Evolutionary conservation across 2,113 vertebrate genomes (phyloP).

Genomic region (Elaphurus davidianus): DNA sequence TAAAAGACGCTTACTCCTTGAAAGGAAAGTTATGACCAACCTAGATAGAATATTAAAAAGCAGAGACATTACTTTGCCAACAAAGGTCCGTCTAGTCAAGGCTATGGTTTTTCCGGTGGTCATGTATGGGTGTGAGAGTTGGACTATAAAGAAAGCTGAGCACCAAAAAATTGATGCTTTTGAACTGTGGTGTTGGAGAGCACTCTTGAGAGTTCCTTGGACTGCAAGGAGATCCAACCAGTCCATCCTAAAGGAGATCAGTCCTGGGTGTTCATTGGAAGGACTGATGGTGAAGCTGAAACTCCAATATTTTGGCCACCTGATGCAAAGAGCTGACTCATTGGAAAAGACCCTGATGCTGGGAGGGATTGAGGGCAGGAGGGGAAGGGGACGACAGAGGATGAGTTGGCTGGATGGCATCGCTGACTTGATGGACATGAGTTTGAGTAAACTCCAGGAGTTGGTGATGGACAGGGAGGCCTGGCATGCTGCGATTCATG

Average conservation of each 20-base stretch:
- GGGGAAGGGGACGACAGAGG: neutral
- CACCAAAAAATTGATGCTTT: neutral
- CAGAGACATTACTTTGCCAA: neutral
- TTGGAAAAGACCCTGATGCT: neutral
- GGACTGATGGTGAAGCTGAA: neutral
- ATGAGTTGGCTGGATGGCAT: neutral
- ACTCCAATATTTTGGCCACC: neutral
- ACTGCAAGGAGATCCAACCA: neutral
- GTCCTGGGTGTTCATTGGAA: neutral
- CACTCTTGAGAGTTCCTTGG: neutral
- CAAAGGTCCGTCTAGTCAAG: neutral
- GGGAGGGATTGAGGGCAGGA: neutral
- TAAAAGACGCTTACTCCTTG: too few relatives aligned
- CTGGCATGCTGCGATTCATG: neutral
- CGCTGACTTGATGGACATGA: fast-evolving
- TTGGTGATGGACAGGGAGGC: neutral
- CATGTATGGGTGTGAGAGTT: neutral
- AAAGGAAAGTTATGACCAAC: too few relatives aligned
- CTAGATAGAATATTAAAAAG: too few relatives aligned
- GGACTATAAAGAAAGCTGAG: neutral
- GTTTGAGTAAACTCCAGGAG: neutral
- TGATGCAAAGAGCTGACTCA: neutral
- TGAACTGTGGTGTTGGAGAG: neutral
- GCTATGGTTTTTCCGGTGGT: neutral
- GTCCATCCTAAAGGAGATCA: neutral